A percentile compares a stretch with the other conserved stretches of the same genome.
phyloP scores from a whole-genome alignment of 2,113 vertebrate genomes.

The Atractosteus spatula region DNA sequence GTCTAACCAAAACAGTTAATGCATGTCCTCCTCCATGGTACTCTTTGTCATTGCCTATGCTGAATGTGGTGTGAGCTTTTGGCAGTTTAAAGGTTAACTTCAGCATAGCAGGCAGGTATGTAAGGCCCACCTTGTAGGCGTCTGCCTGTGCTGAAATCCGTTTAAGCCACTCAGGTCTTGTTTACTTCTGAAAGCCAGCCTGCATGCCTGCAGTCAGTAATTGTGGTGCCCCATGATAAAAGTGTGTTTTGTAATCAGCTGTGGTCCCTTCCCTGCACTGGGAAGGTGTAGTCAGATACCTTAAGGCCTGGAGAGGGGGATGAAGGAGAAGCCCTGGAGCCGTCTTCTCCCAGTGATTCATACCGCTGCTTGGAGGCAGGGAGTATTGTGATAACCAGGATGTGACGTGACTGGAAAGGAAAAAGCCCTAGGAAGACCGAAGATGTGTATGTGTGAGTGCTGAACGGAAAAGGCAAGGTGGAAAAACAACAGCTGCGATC shows the following conservation, averaged over 20 bases:
- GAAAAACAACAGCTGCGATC: constrained; percentile 1
- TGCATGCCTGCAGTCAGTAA: constrained; percentile 14
- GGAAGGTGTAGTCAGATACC: neutral
- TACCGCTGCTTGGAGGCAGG: constrained; percentile 15
- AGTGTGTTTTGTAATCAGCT: neutral
- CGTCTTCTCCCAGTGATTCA: constrained; percentile 22
- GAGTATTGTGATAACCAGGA: constrained; percentile 45
- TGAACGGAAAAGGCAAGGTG: constrained; percentile 8
- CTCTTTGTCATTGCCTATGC: no score
- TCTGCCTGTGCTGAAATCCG: neutral
- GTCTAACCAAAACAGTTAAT: no score
- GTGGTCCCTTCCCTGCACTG: neutral
- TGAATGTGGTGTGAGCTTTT: neutral
- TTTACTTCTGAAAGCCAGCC: constrained; percentile 8
- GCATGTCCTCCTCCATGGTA: no score
- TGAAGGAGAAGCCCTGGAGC: constrained; percentile 19
- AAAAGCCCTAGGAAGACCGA: constrained; percentile 4
- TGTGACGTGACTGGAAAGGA: constrained; percentile 36
- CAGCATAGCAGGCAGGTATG: constrained; percentile 2
- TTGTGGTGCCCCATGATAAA: neutral
- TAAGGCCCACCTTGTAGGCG: neutral
- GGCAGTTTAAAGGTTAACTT: constrained; percentile 16
- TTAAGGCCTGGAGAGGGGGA: constrained; percentile 18
- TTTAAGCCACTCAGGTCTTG: constrained; percentile 4
- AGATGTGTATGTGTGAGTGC: constrained; percentile 11